Base-by-base conservation (phyloP, 2,113 vertebrate genomes). In the Caranx melampygus region DNA sequence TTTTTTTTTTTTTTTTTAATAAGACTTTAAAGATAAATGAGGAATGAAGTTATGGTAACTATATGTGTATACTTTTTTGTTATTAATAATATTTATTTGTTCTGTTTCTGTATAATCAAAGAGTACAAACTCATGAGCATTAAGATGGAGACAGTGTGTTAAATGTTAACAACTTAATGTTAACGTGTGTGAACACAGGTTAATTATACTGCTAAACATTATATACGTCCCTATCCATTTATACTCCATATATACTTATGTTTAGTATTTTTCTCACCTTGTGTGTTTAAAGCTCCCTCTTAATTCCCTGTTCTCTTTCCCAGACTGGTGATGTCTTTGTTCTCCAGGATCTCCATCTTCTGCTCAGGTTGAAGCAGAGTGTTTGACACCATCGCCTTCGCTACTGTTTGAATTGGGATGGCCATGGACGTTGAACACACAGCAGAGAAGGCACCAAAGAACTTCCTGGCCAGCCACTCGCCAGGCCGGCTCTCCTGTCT, bases 381-480 rank as follows among this genome's bases (percentile, higher is more conserved):
- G 65, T 96, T 96, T 54, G 92, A 91, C 76, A 93, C 68, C 94
- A 95, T 95, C 0, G 93, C 93, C 58, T 85, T 94, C 0, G 71
- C 91, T 75, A 93, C 90, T 0, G 72, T 65, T 15, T 71, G 72
- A 76, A 97, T 90, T 0, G 94, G 94, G 59, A 96, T 78, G 16
- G 95, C 94, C 70, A 83, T 84, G 42, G 94, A 82, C 0, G 87
- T 92, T 3, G 93, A 82, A 75, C 86, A 93, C 44, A 95, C 33
- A 0, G 57, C 3, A 0, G 88, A n/a, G 1, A 93, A 5, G 12
- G 92, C 91, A 2, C 61, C 10, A 0, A 95, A 87, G 87, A 92
- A 89, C 67, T 96, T 96, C 83, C 93, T 89, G 61, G 88, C 34
- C 34, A 95, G 0, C 94, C 95, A 92, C 80, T 97, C 96, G 6